These are phyloP conservation scores for Onychostruthus taczanowskii DNA, from an alignment of 2,113 vertebrate genomes.

Conservation along the genomic window DNA sequence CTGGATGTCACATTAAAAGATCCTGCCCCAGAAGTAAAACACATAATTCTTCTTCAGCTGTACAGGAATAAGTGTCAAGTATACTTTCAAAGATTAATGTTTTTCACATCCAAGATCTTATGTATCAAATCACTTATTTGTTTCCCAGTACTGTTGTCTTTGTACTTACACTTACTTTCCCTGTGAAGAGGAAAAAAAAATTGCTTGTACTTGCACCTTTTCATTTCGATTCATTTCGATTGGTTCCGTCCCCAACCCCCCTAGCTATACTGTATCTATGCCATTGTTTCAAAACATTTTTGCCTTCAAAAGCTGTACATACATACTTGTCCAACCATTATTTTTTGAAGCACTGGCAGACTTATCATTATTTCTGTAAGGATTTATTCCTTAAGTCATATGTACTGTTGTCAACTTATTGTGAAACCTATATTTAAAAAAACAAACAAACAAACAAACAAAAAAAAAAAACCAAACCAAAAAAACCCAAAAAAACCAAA, in stretches of 20 bases:
- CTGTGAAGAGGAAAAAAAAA: fast-evolving
- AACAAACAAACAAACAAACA: no score
- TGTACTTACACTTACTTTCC: neutral
- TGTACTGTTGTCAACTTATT: neutral
- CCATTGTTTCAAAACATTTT: neutral
- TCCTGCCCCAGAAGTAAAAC: neutral
- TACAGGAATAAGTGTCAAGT: neutral
- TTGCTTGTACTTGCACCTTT: neutral
- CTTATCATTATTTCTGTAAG: neutral
- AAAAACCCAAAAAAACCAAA: no score
- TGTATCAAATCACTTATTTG: neutral
- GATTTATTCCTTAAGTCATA: neutral
- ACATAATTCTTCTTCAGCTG: neutral
- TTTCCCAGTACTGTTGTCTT: neutral
- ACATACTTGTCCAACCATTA: neutral
- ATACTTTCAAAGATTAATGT: neutral
- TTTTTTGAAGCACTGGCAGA: neutral
- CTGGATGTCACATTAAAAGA: neutral
- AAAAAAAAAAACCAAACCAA: neutral
- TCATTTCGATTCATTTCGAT: neutral
- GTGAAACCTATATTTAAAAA: neutral
- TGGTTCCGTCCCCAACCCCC: no score
- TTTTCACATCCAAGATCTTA: neutral
- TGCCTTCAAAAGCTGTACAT: neutral
- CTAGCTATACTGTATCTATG: neutral